phyloP scores from a whole-genome alignment of 1,140 invertebrate species.

The Contarinia nasturtii region DNA sequence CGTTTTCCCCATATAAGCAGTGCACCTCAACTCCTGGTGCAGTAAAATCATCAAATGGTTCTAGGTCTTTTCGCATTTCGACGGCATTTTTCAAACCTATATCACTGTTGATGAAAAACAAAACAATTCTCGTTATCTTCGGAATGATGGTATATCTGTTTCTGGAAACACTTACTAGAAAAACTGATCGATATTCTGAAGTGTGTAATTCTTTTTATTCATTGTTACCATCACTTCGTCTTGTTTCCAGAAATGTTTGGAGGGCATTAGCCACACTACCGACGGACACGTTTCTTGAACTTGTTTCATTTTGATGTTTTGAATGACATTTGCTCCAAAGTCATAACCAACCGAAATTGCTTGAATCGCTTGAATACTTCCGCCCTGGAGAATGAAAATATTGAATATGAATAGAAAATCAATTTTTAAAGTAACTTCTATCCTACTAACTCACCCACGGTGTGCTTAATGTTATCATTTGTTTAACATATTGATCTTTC shows the following conservation, averaged over 20 bases:
- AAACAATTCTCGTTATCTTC: too few relatives aligned
- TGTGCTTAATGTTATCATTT: constrained; percentile 33
- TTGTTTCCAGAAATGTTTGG: constrained; percentile 63
- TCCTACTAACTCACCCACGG: too few relatives aligned
- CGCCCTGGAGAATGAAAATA: too few relatives aligned
- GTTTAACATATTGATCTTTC: constrained; percentile 84
- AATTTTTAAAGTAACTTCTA: too few relatives aligned
- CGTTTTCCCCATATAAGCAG: too few relatives aligned
- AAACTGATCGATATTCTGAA: constrained; percentile 64
- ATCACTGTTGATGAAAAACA: too few relatives aligned
- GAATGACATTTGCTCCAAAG: constrained; percentile 68
- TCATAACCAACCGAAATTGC: constrained; percentile 93
- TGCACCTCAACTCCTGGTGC: too few relatives aligned
- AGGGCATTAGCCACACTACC: constrained; percentile 84
- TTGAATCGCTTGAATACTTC: constrained; percentile 80
- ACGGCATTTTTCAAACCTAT: too few relatives aligned
- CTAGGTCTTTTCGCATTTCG: too few relatives aligned
- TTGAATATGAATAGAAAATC: too few relatives aligned
- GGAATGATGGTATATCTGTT: too few relatives aligned
- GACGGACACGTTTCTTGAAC: constrained; percentile 90
- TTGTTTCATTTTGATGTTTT: constrained; percentile 51
- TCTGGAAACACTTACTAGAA: constrained; percentile 66
- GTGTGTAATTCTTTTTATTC: constrained; percentile 65
- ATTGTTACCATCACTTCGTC: constrained; percentile 67
- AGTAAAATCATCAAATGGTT: too few relatives aligned